Evolutionary conservation across 30 jellyfish, hydroid and myxozoan species (phyloP).

Genomic region (Aurelia sp.): DNA sequence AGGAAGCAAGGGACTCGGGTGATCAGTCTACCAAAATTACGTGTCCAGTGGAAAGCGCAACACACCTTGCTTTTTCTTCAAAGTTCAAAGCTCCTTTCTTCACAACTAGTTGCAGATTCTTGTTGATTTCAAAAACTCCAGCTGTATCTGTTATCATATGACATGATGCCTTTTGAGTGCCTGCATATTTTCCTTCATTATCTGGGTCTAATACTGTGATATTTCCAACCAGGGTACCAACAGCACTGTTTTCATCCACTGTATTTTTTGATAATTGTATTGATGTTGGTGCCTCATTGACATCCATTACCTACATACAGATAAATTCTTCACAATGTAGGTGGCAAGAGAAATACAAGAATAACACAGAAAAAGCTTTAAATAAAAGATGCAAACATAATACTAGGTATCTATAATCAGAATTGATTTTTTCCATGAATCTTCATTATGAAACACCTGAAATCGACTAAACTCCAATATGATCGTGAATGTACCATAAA

Average conservation of each 20-base stretch:
- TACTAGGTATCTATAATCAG: too few species aligned
- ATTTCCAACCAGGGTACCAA: slow-evolving; percentile 43
- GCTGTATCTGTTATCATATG: slow-evolving; percentile 22
- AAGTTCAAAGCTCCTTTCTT: slow-evolving; percentile 51
- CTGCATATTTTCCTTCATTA: slow-evolving; percentile 39
- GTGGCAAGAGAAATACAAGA: too few species aligned
- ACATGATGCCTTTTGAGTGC: slow-evolving; percentile 52
- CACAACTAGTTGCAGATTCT: slow-evolving; percentile 31
- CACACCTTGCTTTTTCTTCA: slow-evolving; percentile 68
- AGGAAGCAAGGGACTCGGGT: too few species aligned
- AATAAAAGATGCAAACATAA: too few species aligned
- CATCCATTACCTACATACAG: slow-evolving; percentile 57
- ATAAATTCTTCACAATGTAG: too few species aligned
- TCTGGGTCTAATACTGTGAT: slow-evolving; percentile 84
- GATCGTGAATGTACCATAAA: too few species aligned
- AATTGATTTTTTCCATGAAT: too few species aligned
- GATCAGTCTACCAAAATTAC: too few species aligned
- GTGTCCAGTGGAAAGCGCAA: too few species aligned
- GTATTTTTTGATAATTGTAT: slow-evolving; percentile 20
- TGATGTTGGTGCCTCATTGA: slow-evolving; percentile 88
- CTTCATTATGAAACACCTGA: too few species aligned
- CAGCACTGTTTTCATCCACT: slow-evolving; percentile 66
- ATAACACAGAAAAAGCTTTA: too few species aligned
- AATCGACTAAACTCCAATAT: too few species aligned
- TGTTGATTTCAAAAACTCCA: slow-evolving; percentile 33